These are phyloP conservation scores for Cochlearius cochlearius DNA, from an alignment of 2,113 vertebrate genomes.

Conservation along the genomic window DNA sequence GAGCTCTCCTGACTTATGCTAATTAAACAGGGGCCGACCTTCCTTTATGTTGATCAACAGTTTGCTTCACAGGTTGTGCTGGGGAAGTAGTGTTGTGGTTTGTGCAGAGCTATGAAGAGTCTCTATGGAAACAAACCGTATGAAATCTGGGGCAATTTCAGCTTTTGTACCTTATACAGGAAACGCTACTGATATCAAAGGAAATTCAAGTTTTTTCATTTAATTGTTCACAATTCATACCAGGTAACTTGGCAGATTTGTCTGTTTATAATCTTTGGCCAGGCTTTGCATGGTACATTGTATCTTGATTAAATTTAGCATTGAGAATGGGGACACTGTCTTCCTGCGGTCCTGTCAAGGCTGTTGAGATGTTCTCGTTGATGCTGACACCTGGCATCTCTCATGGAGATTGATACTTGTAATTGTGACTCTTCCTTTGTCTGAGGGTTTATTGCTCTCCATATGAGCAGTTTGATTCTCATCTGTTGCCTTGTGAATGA, in stretches of 20 bases:
- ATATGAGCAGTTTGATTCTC: not conserved
- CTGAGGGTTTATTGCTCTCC: not conserved
- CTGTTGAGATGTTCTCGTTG: not conserved
- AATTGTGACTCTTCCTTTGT: not conserved
- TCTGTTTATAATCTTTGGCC: not conserved
- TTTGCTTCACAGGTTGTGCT: not conserved
- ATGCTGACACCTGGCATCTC: not conserved
- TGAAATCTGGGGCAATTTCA: not conserved
- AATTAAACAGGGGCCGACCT: not conserved
- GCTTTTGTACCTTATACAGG: not conserved
- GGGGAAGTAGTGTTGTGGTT: not conserved
- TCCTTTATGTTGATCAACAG: not conserved
- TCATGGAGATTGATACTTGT: not conserved
- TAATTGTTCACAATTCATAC: not conserved
- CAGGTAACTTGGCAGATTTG: not conserved
- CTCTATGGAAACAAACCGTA: conserved; percentile 32
- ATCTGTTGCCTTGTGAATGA: not conserved
- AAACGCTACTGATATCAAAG: not conserved
- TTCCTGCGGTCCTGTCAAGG: not conserved
- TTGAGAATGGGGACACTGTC: not conserved
- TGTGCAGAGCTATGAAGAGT: not conserved
- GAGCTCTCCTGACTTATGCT: not conserved
- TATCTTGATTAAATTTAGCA: conserved; percentile 33
- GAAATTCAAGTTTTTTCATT: not conserved
- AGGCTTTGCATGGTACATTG: not conserved